phyloP scores from a whole-genome alignment of 2,113 vertebrate species.

The Macquaria ambigua region DNA sequence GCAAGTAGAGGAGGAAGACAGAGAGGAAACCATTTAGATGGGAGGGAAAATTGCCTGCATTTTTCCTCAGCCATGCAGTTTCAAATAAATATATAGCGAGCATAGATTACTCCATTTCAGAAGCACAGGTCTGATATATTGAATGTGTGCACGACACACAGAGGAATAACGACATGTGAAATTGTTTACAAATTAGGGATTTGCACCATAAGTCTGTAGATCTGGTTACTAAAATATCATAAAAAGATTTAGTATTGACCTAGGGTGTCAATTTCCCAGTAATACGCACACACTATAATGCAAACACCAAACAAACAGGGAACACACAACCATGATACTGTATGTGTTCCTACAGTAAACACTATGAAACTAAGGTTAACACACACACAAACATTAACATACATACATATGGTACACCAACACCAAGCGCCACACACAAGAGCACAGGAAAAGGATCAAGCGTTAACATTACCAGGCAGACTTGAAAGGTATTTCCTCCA shows the following conservation, averaged over 20 bases:
- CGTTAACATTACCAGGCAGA: slow-evolving; percentile 14
- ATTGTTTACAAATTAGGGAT: slow-evolving; percentile 28
- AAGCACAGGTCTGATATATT: neutral
- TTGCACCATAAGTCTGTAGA: slow-evolving; percentile 22
- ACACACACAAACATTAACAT: neutral
- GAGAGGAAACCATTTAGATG: slow-evolving; percentile 6
- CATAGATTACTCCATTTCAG: neutral
- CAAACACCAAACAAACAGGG: slow-evolving; percentile 1
- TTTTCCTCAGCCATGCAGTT: slow-evolving; percentile 14
- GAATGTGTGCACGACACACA: neutral
- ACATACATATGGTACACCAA: neutral
- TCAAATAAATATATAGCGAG: slow-evolving; percentile 7
- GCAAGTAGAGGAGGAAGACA: neutral
- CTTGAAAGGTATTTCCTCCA: slow-evolving; percentile 47
- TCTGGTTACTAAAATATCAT: neutral
- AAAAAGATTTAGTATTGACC: slow-evolving; percentile 13
- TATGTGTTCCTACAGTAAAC: neutral
- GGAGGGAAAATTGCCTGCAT: neutral
- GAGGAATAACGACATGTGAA: slow-evolving; percentile 1
- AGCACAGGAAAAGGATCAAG: slow-evolving; percentile 13
- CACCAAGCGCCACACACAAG: neutral
- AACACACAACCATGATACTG: neutral
- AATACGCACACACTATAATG: neutral
- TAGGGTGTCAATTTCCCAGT: neutral
- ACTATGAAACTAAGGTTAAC: neutral